Evolutionary conservation across 2,797 vertebrate species (phyloP).

Genomic region (Strix occidentalis): DNA sequence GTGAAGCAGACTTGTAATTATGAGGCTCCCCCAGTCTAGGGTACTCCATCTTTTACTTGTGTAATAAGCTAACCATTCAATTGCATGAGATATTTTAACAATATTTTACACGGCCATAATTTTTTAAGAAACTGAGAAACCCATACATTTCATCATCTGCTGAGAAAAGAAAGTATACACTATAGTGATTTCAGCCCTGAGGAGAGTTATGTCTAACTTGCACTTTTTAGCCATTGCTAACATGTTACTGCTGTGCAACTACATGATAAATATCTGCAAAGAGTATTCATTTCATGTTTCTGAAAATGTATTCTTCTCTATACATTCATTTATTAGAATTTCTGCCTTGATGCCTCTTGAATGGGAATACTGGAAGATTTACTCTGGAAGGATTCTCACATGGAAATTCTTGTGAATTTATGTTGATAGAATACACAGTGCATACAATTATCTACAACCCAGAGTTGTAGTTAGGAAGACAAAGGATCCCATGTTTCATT

Average conservation of each 20-base stretch:
- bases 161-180: not conserved
- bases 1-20: conserved; percentile 20
- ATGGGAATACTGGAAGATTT: not conserved
- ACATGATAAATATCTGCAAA: not conserved
- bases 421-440: not conserved
- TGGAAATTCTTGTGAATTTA: not conserved
- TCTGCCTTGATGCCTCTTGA: not conserved
- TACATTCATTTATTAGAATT: not conserved
- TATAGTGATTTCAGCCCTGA: not conserved
- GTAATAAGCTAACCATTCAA: conserved; percentile 49
- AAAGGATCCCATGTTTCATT: not conserved
- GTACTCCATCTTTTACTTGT: conserved; percentile 13
- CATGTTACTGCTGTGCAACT: not conserved
- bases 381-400: not conserved
- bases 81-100: conserved; percentile 62
- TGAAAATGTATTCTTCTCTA: not conserved
- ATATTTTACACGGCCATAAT: conserved; percentile 58
- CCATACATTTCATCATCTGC: conserved; percentile 1
- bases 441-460: not conserved
- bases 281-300: not conserved
- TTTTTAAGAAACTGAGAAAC: conserved; percentile 58
- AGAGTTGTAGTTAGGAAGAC: not conserved
- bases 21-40: not conserved
- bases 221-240: conserved; percentile 3
- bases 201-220: not conserved